These are phyloP conservation scores for Megaceryle alcyon DNA, from an alignment of 2,797 vertebrate genomes.

Conservation along the genomic window DNA sequence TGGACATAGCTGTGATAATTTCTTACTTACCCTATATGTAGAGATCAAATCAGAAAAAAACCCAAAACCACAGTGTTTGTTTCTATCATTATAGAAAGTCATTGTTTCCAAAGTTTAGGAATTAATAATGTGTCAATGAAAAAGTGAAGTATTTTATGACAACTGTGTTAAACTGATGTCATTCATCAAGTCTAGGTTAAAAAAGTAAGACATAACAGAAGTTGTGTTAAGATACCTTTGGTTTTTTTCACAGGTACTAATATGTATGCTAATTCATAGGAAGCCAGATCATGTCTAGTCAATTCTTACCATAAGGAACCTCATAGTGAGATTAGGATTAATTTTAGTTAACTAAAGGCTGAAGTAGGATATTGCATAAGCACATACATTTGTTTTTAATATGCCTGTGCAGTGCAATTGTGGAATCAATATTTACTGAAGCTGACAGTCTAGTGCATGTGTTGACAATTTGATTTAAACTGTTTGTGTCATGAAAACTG, in stretches of 20 bases:
- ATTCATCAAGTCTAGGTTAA: neutral
- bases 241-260: neutral
- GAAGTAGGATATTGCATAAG: neutral
- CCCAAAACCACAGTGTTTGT: neutral
- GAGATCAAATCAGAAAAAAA: neutral
- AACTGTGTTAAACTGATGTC: neutral
- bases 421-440: neutral
- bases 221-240: neutral
- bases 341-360: neutral
- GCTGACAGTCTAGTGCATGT: neutral
- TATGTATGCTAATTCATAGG: neutral
- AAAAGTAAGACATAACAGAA: neutral
- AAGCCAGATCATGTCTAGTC: neutral
- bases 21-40: neutral
- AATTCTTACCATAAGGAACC: neutral
- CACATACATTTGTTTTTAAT: neutral
- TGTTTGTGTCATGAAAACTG: neutral
- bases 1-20: neutral
- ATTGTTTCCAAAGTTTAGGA: conserved; percentile 3
- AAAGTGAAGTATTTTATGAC: neutral
- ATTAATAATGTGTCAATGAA: neutral
- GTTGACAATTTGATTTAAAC: conserved; percentile 5
- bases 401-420: neutral
- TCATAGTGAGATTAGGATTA: neutral
- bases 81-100: neutral